Conservation (phyloP, 1,140 invertebrate species). For the Apis dorsata region DNA sequence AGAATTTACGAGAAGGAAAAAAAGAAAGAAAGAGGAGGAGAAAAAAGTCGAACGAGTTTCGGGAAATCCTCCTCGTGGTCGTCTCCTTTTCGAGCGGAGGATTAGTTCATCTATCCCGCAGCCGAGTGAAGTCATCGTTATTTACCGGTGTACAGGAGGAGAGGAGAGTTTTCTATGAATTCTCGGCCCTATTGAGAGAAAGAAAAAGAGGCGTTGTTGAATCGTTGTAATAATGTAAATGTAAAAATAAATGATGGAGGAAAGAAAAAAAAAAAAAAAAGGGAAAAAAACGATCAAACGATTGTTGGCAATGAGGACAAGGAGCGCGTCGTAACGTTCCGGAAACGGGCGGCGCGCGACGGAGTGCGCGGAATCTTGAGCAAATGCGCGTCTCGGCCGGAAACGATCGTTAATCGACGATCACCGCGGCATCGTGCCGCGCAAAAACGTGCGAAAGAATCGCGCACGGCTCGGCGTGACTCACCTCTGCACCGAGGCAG, state of each 20-base stretch:
- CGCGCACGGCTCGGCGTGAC: conserved; percentile 61
- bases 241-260: too few species aligned
- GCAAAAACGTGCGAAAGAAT: conserved; percentile 74
- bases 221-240: too few species aligned
- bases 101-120: neutral
- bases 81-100: neutral
- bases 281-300: neutral
- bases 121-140: conserved; percentile 7
- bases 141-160: too few species aligned
- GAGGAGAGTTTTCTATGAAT: too few species aligned
- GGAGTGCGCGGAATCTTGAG: conserved; percentile 7
- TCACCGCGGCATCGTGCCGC: conserved; percentile 53
- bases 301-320: conserved; percentile 21
- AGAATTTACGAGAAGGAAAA: neutral
- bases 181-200: too few species aligned
- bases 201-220: too few species aligned
- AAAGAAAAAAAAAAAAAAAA: neutral
- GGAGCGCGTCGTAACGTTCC: conserved; percentile 11
- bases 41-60: neutral
- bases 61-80: too few species aligned
- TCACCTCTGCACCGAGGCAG: conserved; percentile 54
- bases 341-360: conserved; percentile 4
- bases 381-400: conserved; percentile 54
- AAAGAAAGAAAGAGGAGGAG: too few species aligned
- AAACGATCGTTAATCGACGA: conserved; percentile 72